A percentile compares a stretch with the other conserved stretches of the same genome.
Evolutionary conservation across 64 coral and sea anemone genomes (phyloP).

Genomic region (Pocillopora verrucosa): DNA sequence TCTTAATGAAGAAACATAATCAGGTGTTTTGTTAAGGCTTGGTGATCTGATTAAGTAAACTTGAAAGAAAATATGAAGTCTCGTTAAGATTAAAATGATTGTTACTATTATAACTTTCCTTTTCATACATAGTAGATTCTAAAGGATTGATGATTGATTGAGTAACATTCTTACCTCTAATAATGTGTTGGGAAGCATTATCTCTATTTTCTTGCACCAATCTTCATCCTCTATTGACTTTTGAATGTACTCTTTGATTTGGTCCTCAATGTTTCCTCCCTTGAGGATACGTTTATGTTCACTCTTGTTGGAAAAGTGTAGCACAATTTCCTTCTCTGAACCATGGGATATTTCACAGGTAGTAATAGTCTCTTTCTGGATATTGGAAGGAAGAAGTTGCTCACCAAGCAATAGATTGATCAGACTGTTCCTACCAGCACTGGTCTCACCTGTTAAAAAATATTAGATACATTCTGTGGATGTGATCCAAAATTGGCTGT

Average conservation of each 20-base stretch:
- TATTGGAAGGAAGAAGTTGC: neutral
- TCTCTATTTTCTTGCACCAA: neutral
- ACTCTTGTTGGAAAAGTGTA: neutral
- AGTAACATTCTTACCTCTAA: neutral
- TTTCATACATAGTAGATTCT: too few species aligned
- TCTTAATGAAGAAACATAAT: too few species aligned
- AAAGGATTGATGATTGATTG: too few species aligned
- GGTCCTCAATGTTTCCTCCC: neutral
- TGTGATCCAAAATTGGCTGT: too few species aligned
- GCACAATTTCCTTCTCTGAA: neutral
- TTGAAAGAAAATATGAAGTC: too few species aligned
- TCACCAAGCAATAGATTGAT: neutral
- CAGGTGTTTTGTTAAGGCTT: too few species aligned
- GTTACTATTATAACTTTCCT: neutral
- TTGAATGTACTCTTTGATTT: neutral
- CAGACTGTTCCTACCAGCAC: neutral
- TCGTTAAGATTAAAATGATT: too few species aligned
- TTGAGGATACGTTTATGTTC: neutral
- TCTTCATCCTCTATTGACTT: neutral
- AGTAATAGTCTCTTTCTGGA: neutral
- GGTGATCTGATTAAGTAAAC: too few species aligned
- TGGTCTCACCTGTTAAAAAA: constrained; percentile 9
- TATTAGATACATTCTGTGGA: too few species aligned
- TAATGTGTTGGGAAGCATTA: neutral
- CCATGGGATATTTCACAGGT: constrained; percentile 22